These are phyloP conservation scores for Dermolepida albohirtum DNA, from an alignment of 2,888 invertebrate genomes.

Conservation along the genomic window DNA sequence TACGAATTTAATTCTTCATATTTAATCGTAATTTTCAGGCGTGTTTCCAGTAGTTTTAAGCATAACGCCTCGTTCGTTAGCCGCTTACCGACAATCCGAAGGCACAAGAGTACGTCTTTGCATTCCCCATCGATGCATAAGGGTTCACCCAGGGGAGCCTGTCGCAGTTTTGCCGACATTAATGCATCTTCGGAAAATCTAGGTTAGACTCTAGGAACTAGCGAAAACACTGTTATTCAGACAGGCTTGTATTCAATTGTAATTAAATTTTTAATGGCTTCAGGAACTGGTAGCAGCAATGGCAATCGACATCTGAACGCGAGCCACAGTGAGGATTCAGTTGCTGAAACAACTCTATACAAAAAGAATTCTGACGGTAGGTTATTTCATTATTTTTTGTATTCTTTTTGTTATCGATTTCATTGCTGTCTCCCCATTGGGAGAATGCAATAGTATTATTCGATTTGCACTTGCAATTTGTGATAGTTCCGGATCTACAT, in stretches of 20 bases:
- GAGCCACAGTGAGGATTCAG: constrained; percentile 85
- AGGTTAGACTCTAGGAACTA: constrained; percentile 65
- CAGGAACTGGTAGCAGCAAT: constrained; percentile 64
- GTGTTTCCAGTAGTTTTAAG: constrained; percentile 87
- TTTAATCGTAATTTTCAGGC: constrained; percentile 66
- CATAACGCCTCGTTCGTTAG: constrained; percentile 95
- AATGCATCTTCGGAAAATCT: constrained; percentile 82
- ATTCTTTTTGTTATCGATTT: neutral
- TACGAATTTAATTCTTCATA: no score
- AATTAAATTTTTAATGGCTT: constrained; percentile 35
- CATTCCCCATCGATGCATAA: constrained; percentile 79
- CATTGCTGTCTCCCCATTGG: no score
- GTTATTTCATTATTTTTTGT: constrained; percentile 57
- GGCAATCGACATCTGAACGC: constrained; percentile 72
- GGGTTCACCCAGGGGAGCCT: constrained; percentile 59
- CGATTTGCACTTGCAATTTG: no score
- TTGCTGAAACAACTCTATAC: constrained; percentile 82
- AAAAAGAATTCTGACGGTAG: constrained; percentile 89
- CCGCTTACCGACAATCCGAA: constrained; percentile 87
- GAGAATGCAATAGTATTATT: no score
- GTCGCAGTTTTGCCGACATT: constrained; percentile 76
- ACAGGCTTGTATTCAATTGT: constrained; percentile 4
- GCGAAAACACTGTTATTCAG: neutral
- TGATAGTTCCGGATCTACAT: no score
- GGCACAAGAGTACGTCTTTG: constrained; percentile 82